Evolutionary conservation across 2,888 invertebrate species (phyloP).

Genomic region (Drosophila hamatofila): DNA sequence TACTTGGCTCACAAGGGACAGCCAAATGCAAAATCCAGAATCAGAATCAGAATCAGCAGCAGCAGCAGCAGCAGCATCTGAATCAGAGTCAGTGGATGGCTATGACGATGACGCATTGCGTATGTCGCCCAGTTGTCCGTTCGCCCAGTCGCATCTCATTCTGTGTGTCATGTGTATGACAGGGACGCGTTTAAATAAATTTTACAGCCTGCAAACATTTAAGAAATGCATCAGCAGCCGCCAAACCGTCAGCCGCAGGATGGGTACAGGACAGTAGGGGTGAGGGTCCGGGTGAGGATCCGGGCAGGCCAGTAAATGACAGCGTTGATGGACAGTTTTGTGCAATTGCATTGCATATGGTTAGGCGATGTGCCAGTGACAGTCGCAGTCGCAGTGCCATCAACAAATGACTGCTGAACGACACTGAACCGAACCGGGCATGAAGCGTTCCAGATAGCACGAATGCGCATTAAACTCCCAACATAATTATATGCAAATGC

Average conservation of each 20-base stretch:
- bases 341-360: slow-evolving; percentile 77
- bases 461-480: slow-evolving; percentile 50
- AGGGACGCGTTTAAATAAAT: slow-evolving; percentile 74
- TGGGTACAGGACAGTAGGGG: slow-evolving; percentile 34
- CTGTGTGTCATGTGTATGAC: slow-evolving; percentile 68
- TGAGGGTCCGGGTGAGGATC: too few relatives aligned
- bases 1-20: slow-evolving; percentile 22
- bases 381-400: slow-evolving; percentile 58
- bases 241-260: slow-evolving; percentile 44
- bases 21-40: slow-evolving; percentile 14
- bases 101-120: slow-evolving; percentile 73
- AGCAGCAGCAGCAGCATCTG: not conserved
- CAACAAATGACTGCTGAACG: slow-evolving; percentile 33
- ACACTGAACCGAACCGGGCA: not conserved
- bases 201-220: slow-evolving; percentile 68
- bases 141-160: slow-evolving; percentile 16
- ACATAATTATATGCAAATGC: slow-evolving; percentile 76
- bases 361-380: slow-evolving; percentile 72
- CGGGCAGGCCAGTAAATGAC: slow-evolving; percentile 71
- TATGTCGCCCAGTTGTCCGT: slow-evolving; percentile 35
- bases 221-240: slow-evolving; percentile 67
- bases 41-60: slow-evolving; percentile 10
- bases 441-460: slow-evolving; percentile 30
- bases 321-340: slow-evolving; percentile 78
- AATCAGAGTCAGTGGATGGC: slow-evolving; percentile 17